Base-by-base conservation (phyloP, 2,113 vertebrate species). In the Cinclus cinclus region DNA sequence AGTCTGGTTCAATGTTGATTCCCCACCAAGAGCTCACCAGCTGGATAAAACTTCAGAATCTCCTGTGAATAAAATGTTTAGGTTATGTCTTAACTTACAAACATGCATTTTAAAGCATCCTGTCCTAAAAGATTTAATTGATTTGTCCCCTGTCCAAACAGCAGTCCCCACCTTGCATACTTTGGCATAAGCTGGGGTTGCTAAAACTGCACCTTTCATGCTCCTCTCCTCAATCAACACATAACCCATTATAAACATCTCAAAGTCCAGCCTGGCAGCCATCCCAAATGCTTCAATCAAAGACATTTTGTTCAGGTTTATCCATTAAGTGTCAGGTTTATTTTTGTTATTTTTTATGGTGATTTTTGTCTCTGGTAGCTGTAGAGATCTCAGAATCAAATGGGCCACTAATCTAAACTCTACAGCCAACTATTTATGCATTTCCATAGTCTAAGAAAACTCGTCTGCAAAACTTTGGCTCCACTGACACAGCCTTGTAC, bases 221-320 rank as follows among this genome's bases (percentile, higher is more conserved):
- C 42, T 83, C 52, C 83, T 94, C 90, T 96, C 62, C 70, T 98
- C 96, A 95, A 70, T 97, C 97, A 98, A 97, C 97, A 97, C 84
- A 39, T 86, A 95, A 39, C 82, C 39, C 94, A 91, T 92, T 97
- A 93, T 90, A 97, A 98, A 98, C 92, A 97, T 85, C 87, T 86
- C 75, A 47, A 80, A 93, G 83, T 91, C 89, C 88, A 96, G 68
- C 37, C 85, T 97, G 96, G 96, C 97, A 97, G 71, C 88, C 59
- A 63, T 94, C 96, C 94, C 91, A 96, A 94, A 69, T 44, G 73
- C 67, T 97, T 87, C 56, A 97, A 88, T 95, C 94, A 97, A 97
- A 98, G 97, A 77, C 19, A 95, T 96, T 95, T 97, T 97, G 94
- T 97, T 97, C 92, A 95, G 80, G 78, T 96, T 93, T 71, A 96